Evolutionary conservation across 2,888 invertebrate species (phyloP).

Genomic region (Idaea biselata): DNA sequence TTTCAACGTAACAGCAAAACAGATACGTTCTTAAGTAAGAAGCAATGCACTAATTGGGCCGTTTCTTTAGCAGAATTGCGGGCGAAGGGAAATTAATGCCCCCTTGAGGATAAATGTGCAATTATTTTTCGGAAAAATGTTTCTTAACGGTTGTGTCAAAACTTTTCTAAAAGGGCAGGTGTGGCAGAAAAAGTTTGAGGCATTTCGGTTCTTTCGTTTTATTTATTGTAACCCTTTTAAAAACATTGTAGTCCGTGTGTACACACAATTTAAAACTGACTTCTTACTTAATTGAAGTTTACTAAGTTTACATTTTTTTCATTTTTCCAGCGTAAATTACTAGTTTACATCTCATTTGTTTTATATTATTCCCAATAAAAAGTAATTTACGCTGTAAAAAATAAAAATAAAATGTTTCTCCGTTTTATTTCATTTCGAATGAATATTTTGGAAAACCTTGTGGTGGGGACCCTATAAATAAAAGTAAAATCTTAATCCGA

Average conservation of each 20-base stretch:
- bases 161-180: conserved; percentile 67
- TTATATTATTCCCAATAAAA: too few species aligned
- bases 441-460: too few species aligned
- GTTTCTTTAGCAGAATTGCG: conserved; percentile 59
- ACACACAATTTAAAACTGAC: not conserved
- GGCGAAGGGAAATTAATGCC: conserved; percentile 72
- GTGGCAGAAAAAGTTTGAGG: conserved; percentile 53
- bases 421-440: too few species aligned
- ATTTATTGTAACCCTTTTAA: conserved; percentile 34
- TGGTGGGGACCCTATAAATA: too few species aligned
- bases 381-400: too few species aligned
- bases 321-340: too few species aligned
- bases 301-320: too few species aligned
- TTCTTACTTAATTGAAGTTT: not conserved
- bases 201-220: conserved; percentile 31
- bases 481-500: too few species aligned
- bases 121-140: conserved; percentile 69
- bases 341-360: too few species aligned
- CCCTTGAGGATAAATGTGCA: conserved; percentile 65
- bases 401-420: too few species aligned
- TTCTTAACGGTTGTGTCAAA: conserved; percentile 63
- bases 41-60: conserved; percentile 70
- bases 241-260: conserved; percentile 2
- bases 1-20: conserved; percentile 33
- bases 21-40: conserved; percentile 48